Percentiles rank a stretch among this genome's conserved stretches.
Conservation (phyloP, 2,113 vertebrate species). For the Grammomys dolichurus region DNA sequence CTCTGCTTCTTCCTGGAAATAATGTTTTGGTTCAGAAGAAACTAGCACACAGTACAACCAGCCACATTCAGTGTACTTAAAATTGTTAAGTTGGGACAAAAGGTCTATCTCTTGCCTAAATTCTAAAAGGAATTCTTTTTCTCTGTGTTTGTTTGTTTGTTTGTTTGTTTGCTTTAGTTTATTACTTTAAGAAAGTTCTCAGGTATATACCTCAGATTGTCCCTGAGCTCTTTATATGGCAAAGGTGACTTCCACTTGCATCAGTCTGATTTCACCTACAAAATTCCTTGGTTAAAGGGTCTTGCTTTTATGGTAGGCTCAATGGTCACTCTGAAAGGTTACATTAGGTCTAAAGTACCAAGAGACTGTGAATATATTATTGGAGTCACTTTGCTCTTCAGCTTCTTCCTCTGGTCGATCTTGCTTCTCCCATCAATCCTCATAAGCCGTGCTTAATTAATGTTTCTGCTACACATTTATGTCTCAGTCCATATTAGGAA, state of each 20-base stretch:
- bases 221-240: neutral
- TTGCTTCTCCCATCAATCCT: neutral
- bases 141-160: too few relatives aligned
- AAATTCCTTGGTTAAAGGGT: neutral
- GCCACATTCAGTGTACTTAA: neutral
- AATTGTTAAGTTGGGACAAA: neutral
- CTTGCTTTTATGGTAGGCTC: neutral
- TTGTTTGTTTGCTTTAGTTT: neutral
- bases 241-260: neutral
- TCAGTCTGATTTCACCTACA: neutral
- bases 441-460: neutral
- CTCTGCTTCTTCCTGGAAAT: too few relatives aligned
- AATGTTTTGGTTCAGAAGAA: too few relatives aligned
- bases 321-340: neutral
- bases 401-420: neutral
- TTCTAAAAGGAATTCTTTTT: neutral
- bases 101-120: neutral
- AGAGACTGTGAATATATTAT: neutral
- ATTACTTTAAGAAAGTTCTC: neutral
- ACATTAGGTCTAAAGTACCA: neutral
- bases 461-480: neutral
- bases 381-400: neutral
- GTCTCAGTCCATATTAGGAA: conserved; percentile 23
- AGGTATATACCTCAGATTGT: neutral
- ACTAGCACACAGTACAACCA: neutral